phyloP scores from a whole-genome alignment of 1,140 invertebrate species.

The Atta colombica region DNA sequence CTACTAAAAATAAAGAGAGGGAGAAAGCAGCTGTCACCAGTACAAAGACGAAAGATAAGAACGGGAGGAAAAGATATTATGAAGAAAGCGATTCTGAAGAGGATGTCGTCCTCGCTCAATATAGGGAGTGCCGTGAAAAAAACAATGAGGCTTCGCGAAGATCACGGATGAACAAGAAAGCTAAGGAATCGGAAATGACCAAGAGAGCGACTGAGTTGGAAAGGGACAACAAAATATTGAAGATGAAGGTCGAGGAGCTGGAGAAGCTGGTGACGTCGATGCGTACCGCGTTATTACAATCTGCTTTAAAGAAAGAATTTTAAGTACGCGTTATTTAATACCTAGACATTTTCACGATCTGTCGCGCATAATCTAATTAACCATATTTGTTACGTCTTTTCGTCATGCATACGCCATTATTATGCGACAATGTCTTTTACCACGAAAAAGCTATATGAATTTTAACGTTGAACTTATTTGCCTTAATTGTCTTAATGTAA shows the following conservation, averaged over 20 bases:
- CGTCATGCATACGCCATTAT: constrained; percentile 34
- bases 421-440: background rate
- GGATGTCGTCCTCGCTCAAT: constrained; percentile 82
- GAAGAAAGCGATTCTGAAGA: constrained; percentile 81
- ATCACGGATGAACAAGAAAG: constrained; percentile 91
- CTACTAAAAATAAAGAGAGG: constrained; percentile 21
- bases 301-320: constrained; percentile 80
- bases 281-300: constrained; percentile 83
- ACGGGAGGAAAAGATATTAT: constrained; percentile 45
- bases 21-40: background rate
- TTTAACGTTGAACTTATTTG: constrained; percentile 23
- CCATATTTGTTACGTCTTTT: background rate
- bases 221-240: constrained; percentile 84
- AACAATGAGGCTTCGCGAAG: constrained; percentile 92
- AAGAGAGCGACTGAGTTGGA: constrained; percentile 81
- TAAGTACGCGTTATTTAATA: constrained; percentile 62
- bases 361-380: constrained; percentile 33
- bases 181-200: constrained; percentile 88
- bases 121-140: constrained; percentile 90
- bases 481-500: constrained; percentile 13
- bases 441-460: background rate
- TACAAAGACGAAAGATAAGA: constrained; percentile 22
- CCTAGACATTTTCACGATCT: constrained; percentile 28
- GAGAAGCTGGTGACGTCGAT: constrained; percentile 86
- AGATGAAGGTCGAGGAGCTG: constrained; percentile 85